phyloP scores from a whole-genome alignment of 2,113 vertebrate genomes.

The Pontoporia blainvillei region DNA sequence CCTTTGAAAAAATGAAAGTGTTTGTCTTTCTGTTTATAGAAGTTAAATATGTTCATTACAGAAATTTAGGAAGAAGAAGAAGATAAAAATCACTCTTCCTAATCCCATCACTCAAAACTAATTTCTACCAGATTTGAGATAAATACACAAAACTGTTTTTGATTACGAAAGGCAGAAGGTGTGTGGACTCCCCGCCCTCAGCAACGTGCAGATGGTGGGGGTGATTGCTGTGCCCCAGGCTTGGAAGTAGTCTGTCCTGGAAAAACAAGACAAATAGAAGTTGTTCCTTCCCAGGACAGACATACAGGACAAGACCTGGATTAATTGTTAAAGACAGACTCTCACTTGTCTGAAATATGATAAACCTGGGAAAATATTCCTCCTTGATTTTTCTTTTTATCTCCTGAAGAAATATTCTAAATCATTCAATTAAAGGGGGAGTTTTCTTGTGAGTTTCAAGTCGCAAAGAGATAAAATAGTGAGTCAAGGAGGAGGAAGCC shows the following conservation, averaged over 20 bases:
- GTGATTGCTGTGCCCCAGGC: neutral
- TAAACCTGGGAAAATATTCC: neutral
- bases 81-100: neutral
- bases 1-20: neutral
- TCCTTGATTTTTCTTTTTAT: neutral
- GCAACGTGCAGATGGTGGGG: rapidly evolving
- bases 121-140: neutral
- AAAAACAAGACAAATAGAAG: neutral
- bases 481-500: neutral
- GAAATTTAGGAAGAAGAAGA: neutral
- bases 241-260: neutral
- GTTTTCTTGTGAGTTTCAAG: neutral
- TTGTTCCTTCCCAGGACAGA: neutral
- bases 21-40: neutral
- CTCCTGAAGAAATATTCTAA: neutral
- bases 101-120: neutral
- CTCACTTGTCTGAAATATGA: neutral
- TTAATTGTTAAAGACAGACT: neutral
- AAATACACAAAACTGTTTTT: neutral
- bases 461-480: neutral
- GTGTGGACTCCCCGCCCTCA: rapidly evolving
- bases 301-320: neutral
- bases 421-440: neutral
- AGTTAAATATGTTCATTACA: neutral
- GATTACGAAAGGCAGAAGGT: neutral